Conservation (phyloP, 2,888 invertebrate genomes). For the Coelopa pilipes region DNA sequence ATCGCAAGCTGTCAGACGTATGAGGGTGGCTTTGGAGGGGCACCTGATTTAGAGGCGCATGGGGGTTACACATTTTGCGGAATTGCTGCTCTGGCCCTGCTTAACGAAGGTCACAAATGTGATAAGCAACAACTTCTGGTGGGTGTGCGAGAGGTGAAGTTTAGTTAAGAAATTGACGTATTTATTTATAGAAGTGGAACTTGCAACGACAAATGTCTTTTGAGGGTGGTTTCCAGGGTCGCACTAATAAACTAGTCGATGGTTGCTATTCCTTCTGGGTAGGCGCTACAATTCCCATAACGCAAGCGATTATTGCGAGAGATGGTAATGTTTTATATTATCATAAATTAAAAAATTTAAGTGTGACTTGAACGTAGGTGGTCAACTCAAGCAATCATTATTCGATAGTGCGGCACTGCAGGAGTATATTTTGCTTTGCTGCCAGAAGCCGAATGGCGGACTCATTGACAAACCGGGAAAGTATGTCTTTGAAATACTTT, state of each 20-base stretch:
- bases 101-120: constrained; percentile 68
- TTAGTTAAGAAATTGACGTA: background rate
- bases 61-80: constrained; percentile 99
- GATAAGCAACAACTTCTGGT: constrained; percentile 72
- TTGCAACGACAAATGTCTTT: constrained; percentile 90
- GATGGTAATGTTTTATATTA: constrained; percentile 57
- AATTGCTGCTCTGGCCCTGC: constrained; percentile 85
- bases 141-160: constrained; percentile 43
- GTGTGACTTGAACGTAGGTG: constrained; percentile 38
- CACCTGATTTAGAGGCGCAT: constrained; percentile 96
- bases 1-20: constrained; percentile 96
- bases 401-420: constrained; percentile 91
- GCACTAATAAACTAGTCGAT: constrained; percentile 98
- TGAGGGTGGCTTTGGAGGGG: constrained; percentile 97
- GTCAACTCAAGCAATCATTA: constrained; percentile 65
- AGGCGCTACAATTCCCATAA: constrained; percentile 89
- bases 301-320: constrained; percentile 78
- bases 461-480: constrained; percentile 96
- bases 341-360: background rate
- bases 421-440: constrained; percentile 93
- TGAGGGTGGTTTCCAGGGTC: constrained; percentile 97
- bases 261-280: constrained; percentile 99
- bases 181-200: constrained; percentile 78
- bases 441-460: constrained; percentile 89
- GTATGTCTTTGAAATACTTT: constrained; percentile 69